Evolutionary conservation across 2,797 vertebrate species (phyloP), one percentile per base, ranked within the genome.

Genomic region (Pristis pectinata): DNA sequence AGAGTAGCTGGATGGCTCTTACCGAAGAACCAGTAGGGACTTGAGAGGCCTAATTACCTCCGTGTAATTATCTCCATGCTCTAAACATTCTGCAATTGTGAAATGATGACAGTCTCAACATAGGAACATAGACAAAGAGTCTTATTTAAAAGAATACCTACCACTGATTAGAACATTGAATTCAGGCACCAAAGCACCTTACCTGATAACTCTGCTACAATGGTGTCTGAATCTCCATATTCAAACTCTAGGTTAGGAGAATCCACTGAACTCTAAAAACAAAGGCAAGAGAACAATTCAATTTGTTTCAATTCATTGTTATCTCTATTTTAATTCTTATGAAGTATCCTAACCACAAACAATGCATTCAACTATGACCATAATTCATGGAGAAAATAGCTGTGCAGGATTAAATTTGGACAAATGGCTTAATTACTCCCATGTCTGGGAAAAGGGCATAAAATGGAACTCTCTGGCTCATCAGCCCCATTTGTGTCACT

Each of bases 161-260:
- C 44, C 3, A 9, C 70, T 79, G 9, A n/a, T 74, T 37, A 56
- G 6, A n/a, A 15, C 34, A 76, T 2, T 93, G 11, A 64, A 70
- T 6, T 34, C 34, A 34, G 53, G 10, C 9, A 17, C 7, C 59
- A 67, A 91, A 24, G 37, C 41, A 76, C 94, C 94, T 95, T 96
- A 99, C 99, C 99, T 97, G 98, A 98, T 7, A 99, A 96, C 95
- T 99, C 98, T 0, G 97, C 96, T 0, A 97, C 96, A 3, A 98
- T 97, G 0, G 96, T 95, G 95, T 99, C 98, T 0, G 98, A 96
- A 83, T 99, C 98, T 17, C 98, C 97, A 3, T 99, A 99, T 64
- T 98, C 98, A 72, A 99, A 99, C 96, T 99, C 98, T 97, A 99
- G 97, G 96, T 97, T 98, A 77, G 98, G 98, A 94, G 98, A 99